Evolutionary conservation across 2,888 invertebrate genomes (phyloP), one percentile per base, ranked within the genome.

Genomic region (Euspilapteryx auroguttella): DNA sequence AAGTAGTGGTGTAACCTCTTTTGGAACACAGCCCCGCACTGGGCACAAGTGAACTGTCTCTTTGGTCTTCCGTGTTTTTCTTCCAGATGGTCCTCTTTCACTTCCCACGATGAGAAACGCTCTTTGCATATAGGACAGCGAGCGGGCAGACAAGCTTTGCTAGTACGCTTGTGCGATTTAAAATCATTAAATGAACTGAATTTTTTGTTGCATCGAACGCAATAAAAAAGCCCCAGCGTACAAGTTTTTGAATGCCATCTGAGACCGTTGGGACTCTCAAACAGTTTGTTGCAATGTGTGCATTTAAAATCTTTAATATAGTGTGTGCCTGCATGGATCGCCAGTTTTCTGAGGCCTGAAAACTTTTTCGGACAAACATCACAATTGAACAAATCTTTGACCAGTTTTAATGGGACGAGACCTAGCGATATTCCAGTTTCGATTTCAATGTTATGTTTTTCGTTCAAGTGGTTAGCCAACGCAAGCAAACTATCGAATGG

Each of bases 1-100:
- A 26, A 17, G 26, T 26, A 28, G 9, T 13, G n/a, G 3, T 9
- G 9, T 3, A 14, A 15, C 6, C 28, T 15, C 8, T 10, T 15
- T 17, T 28, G 11, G 10, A 28, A 24, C 8, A 28, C 10, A 11
- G 14, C 8, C 3, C 14, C 28, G 23, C 32, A 32, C 8, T 32
- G 27, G 2, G 24, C 8, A 25, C 32, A 32, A 4, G 15, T 22
- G 13, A 20, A 32, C 4, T 21, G 20, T n/a, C 13, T 29, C 15
- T 29, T 29, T 3, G 17, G n/a, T 4, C 11, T 14, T 6, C 29
- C 27, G 24, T 32, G 32, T 3, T 14, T 21, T 13, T 27, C 26
- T 3, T 29, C 29, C 24, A 32, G 12, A 25, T 32, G 32, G 21
- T 24, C 22, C 24, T 32, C 25, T n/a, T 28, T 25, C 5, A 14